These are phyloP conservation scores for Danio tinwini DNA, from an alignment of 2,797 vertebrate genomes.

Conservation along the genomic window DNA sequence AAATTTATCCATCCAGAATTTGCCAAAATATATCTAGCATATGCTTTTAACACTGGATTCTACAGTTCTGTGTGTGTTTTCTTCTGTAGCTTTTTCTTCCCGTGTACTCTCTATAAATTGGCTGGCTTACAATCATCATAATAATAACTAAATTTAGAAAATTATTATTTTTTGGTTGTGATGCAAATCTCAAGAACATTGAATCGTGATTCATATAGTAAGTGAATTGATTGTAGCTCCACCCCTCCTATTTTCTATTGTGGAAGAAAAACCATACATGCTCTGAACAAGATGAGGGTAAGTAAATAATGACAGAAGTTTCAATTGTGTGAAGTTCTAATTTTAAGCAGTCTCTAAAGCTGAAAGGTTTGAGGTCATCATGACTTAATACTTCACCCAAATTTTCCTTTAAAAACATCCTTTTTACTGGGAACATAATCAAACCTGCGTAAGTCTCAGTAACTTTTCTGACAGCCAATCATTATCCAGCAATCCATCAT, in stretches of 20 bases:
- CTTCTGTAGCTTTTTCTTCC: no score
- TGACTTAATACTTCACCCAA: constrained; percentile 15
- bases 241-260: background rate
- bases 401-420: constrained; percentile 40
- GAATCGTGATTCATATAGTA: no score
- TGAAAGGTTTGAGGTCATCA: constrained; percentile 37
- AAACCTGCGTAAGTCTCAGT: constrained; percentile 8
- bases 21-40: no score
- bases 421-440: constrained; percentile 23
- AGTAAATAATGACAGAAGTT: constrained; percentile 8
- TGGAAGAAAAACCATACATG: background rate
- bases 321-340: background rate
- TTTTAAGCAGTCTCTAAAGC: constrained; percentile 17
- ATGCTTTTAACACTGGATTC: no score
- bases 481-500: constrained; percentile 15
- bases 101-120: no score
- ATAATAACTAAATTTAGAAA: no score
- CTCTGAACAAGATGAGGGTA: background rate
- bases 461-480: constrained; percentile 23
- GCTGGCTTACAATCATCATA: no score
- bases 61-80: no score
- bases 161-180: no score
- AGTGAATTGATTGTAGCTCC: no score
- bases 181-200: no score
- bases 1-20: no score